phyloP scores from a whole-genome alignment of 2,113 vertebrate species.

The Urocitellus parryii region DNA sequence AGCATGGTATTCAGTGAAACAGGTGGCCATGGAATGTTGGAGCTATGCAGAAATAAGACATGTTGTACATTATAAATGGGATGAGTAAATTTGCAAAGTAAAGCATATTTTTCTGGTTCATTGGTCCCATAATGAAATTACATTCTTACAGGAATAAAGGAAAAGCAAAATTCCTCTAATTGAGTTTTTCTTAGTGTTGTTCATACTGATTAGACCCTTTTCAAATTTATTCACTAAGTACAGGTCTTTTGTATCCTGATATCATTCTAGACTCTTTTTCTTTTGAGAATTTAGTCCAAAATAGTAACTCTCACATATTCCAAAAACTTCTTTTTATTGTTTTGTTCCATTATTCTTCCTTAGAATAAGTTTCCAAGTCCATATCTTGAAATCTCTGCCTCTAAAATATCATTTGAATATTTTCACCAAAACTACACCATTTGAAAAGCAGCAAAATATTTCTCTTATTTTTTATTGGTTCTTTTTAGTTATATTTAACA shows the following conservation, averaged over 20 bases:
- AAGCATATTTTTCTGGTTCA: constrained; percentile 37
- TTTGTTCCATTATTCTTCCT: not conserved
- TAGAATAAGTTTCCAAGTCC: not conserved
- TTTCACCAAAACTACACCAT: not conserved
- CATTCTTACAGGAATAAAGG: not conserved
- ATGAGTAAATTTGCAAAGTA: constrained; percentile 16
- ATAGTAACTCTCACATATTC: not conserved
- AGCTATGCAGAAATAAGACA: not conserved
- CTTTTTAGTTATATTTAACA: too few species aligned
- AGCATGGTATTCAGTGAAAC: not conserved
- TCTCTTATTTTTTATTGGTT: not conserved
- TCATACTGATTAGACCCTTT: constrained; percentile 36
- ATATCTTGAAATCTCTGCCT: not conserved
- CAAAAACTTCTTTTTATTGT: not conserved
- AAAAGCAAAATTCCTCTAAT: not conserved
- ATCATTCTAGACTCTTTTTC: not conserved
- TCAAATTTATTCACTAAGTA: constrained; percentile 16
- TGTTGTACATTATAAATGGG: not conserved
- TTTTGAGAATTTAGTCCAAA: not conserved
- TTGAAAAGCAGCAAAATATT: not conserved
- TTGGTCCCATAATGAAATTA: constrained; percentile 40
- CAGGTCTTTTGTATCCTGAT: not conserved
- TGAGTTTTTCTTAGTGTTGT: not conserved
- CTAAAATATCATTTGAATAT: not conserved
- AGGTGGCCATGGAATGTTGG: not conserved